These are phyloP conservation scores for Pedicia rivosa DNA, from an alignment of 2,888 invertebrate genomes.

Conservation along the genomic window DNA sequence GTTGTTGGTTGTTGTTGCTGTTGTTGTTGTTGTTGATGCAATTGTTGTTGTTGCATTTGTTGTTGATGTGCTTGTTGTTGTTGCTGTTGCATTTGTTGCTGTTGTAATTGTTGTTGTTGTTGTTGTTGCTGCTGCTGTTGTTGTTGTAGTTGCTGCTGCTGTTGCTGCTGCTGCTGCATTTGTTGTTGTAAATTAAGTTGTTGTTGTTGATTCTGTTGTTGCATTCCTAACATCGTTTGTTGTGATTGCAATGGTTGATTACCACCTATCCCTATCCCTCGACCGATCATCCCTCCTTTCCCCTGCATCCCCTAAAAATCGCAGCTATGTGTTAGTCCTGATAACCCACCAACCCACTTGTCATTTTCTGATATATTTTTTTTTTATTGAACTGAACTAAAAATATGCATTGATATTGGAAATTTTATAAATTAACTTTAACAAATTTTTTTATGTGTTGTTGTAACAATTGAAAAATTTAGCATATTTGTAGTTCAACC, in stretches of 20 bases:
- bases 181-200: too few species aligned
- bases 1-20: slow-evolving; percentile 26
- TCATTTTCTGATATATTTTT: slow-evolving; percentile 1
- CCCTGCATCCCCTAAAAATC: slow-evolving; percentile 36
- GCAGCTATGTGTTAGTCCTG: slow-evolving; percentile 13
- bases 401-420: background rate
- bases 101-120: slow-evolving; percentile 23
- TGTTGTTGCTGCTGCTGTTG: slow-evolving; percentile 23
- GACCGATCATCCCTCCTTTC: slow-evolving; percentile 39
- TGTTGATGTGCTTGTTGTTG: slow-evolving; percentile 21
- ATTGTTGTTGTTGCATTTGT: slow-evolving; percentile 16
- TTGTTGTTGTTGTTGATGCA: slow-evolving; percentile 19
- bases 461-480: too few species aligned
- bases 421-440: slow-evolving; percentile 1
- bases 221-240: slow-evolving; percentile 11
- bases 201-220: slow-evolving; percentile 26
- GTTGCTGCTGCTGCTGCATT: too few species aligned
- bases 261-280: slow-evolving; percentile 25
- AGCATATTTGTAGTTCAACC: too few species aligned
- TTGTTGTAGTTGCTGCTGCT: slow-evolving; percentile 21
- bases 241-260: slow-evolving; percentile 29
- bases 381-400: too few species aligned
- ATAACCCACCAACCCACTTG: slow-evolving; percentile 14
- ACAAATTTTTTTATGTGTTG: too few species aligned
- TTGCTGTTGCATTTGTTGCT: slow-evolving; percentile 14